Percentiles rank a stretch among this genome's conserved stretches.
phyloP scores from a whole-genome alignment of 2,797 vertebrate genomes.

The Lindbergichthys nudifrons region DNA sequence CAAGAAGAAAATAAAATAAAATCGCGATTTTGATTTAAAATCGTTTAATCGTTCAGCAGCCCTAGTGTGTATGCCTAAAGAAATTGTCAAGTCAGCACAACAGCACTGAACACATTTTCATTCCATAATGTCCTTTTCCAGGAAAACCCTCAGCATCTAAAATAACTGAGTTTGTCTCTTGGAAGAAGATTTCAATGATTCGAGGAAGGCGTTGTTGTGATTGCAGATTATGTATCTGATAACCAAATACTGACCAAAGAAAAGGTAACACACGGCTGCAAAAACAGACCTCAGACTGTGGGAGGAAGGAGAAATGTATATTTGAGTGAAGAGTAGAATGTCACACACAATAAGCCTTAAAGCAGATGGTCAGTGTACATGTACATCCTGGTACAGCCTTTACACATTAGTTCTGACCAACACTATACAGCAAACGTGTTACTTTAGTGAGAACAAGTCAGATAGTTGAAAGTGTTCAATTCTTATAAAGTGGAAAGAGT shows the following conservation, averaged over 20 bases:
- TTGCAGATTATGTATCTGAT: not conserved
- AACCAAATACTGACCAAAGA: not conserved
- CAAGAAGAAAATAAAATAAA: no score
- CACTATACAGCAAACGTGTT: slow-evolving; percentile 10
- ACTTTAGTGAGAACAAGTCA: slow-evolving; percentile 25
- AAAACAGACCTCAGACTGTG: slow-evolving; percentile 1
- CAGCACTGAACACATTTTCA: slow-evolving; percentile 5
- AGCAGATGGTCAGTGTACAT: slow-evolving; percentile 17
- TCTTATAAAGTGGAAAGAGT: not conserved
- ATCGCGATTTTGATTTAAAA: no score
- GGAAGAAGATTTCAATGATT: slow-evolving; percentile 4
- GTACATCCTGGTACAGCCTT: slow-evolving; percentile 7
- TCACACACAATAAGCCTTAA: slow-evolving; percentile 2
- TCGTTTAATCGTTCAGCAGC: no score
- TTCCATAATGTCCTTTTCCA: slow-evolving; percentile 21
- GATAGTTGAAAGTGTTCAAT: slow-evolving; percentile 30
- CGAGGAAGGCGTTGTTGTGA: not conserved
- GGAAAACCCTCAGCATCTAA: slow-evolving; percentile 9
- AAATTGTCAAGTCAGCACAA: slow-evolving; percentile 9
- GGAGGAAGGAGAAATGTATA: not conserved
- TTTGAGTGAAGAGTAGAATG: not conserved
- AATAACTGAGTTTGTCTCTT: slow-evolving; percentile 1
- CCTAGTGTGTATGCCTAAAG: not conserved
- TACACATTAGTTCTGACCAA: slow-evolving; percentile 12
- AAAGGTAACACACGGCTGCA: not conserved